Percentiles rank a stretch among this genome's conserved stretches.
Evolutionary conservation across 2,888 invertebrate genomes (phyloP).

Genomic region (Tuberolachnus salignus): DNA sequence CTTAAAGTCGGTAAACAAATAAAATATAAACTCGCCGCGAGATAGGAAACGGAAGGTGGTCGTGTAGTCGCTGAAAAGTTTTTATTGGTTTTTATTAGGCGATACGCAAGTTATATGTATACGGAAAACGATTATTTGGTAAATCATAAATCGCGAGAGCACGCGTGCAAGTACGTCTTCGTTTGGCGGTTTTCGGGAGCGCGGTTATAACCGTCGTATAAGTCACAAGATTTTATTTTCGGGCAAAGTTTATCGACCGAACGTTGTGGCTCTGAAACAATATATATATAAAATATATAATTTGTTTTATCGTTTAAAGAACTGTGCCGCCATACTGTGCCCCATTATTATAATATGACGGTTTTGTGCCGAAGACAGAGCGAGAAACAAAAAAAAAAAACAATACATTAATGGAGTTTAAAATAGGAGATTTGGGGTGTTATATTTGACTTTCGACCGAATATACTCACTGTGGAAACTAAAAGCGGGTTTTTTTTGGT

Average conservation of each 20-base stretch:
- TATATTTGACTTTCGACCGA: too few relatives aligned
- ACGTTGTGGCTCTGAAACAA: constrained; percentile 1
- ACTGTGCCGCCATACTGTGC: too few relatives aligned
- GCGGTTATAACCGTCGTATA: not conserved
- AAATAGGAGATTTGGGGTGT: too few relatives aligned
- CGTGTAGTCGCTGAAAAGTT: constrained; percentile 7
- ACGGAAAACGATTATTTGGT: constrained; percentile 13
- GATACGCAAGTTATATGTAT: not conserved
- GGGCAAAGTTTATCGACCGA: not conserved
- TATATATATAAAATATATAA: not conserved
- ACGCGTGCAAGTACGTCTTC: not conserved
- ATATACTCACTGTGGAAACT: too few relatives aligned
- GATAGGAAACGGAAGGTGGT: constrained; percentile 9
- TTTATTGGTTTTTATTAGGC: constrained; percentile 15
- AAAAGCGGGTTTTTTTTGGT: too few relatives aligned
- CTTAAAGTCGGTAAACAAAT: constrained; percentile 22
- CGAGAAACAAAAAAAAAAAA: too few relatives aligned
- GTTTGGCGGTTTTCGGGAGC: not conserved
- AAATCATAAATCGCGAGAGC: constrained; percentile 16
- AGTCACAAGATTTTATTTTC: not conserved
- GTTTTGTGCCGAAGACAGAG: too few relatives aligned
- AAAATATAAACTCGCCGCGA: not conserved
- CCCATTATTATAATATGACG: too few relatives aligned
- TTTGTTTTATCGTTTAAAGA: not conserved
- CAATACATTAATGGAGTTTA: too few relatives aligned